These are phyloP conservation scores for Araneus ventricosus DNA, from an alignment of 1,140 invertebrate genomes.

Conservation along the genomic window DNA sequence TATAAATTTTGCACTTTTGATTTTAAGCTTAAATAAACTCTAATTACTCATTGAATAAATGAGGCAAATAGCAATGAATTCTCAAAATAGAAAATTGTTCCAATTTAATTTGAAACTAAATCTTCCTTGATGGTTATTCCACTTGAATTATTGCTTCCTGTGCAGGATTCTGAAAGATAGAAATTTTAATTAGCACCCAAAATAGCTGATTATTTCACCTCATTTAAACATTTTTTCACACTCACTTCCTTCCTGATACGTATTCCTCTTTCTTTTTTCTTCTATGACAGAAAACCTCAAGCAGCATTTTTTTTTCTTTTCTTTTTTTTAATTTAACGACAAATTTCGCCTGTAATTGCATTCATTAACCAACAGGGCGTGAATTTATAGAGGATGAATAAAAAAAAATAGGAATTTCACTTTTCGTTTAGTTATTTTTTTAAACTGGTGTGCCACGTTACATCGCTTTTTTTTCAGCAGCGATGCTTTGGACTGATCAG, in stretches of 20 bases:
- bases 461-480: neutral
- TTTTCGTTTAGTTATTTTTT: constrained; percentile 24
- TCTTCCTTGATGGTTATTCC: constrained; percentile 4
- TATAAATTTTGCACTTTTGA: too few relatives aligned
- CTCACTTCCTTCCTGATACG: neutral
- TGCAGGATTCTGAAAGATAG: constrained; percentile 4
- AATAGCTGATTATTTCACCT: constrained; percentile 31
- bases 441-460: neutral
- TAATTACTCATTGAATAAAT: neutral
- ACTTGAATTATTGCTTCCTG: neutral
- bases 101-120: neutral
- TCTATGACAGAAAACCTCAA: constrained; percentile 3
- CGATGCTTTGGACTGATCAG: neutral
- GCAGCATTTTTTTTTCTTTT: neutral
- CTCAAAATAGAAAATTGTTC: neutral
- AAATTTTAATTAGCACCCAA: constrained; percentile 43
- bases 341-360: constrained; percentile 49
- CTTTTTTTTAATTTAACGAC: constrained; percentile 52
- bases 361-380: constrained; percentile 47
- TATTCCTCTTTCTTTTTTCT: neutral
- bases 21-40: too few relatives aligned
- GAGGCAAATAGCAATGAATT: neutral
- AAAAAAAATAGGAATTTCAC: constrained; percentile 6
- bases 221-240: constrained; percentile 24
- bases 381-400: constrained; percentile 3